Conservation (phyloP, 2,113 vertebrate genomes). For the Mionectes macconnelli region DNA sequence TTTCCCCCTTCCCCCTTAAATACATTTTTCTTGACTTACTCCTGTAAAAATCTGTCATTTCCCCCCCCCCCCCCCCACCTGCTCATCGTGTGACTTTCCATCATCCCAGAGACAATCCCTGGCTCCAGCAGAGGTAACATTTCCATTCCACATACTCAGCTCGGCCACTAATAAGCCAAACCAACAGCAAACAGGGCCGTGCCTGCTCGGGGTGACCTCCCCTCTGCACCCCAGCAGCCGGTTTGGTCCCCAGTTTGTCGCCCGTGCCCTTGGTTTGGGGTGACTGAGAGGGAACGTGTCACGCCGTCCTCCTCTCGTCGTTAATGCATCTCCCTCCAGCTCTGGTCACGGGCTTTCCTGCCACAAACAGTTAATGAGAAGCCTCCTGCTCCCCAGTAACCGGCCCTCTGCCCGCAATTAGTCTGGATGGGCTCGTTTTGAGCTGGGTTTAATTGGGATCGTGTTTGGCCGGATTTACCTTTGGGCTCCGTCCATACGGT, state of each 20-base stretch:
- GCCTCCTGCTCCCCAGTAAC: background rate
- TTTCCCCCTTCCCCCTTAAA: background rate
- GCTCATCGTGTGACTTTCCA: fast-evolving
- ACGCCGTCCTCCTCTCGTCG: background rate
- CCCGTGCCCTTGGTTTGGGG: background rate
- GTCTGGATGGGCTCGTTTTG: fast-evolving
- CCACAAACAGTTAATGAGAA: background rate
- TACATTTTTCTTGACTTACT: background rate
- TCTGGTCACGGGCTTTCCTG: background rate
- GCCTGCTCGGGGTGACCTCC: background rate
- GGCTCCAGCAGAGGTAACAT: background rate
- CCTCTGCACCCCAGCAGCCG: background rate
- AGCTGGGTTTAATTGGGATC: background rate
- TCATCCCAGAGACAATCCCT: background rate
- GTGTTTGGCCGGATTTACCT: background rate
- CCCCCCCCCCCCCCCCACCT: fast-evolving
- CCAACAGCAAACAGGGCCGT: background rate
- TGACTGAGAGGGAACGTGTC: background rate
- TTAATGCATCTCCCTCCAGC: background rate
- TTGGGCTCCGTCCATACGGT: fast-evolving
- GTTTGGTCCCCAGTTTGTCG: background rate
- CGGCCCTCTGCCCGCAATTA: background rate
- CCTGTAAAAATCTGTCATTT: background rate
- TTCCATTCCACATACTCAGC: background rate
- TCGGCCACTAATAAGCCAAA: background rate